Evolutionary conservation across 2,113 vertebrate species (phyloP).

Genomic region (Tympanuchus pallidicinctus): DNA sequence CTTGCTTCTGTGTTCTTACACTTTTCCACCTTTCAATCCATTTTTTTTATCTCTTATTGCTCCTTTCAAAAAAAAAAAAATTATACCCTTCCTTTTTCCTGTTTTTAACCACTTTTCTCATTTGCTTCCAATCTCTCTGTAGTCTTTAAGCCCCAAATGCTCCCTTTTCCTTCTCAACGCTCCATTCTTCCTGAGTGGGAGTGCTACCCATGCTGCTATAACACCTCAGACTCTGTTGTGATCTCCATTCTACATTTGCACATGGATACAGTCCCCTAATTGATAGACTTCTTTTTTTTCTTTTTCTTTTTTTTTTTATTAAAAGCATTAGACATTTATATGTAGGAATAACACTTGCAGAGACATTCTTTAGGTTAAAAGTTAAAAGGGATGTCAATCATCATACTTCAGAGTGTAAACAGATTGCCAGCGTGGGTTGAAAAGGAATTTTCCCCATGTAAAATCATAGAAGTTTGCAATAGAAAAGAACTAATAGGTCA

Average conservation of each 20-base stretch:
- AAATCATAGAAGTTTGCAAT: constrained; percentile 65
- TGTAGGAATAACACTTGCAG: constrained; percentile 75
- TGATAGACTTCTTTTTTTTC: constrained; percentile 15
- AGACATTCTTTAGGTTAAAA: constrained; percentile 75
- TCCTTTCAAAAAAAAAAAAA: neutral
- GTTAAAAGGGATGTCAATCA: constrained; percentile 79
- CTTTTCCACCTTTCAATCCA: neutral
- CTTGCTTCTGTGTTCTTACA: neutral
- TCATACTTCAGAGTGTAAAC: constrained; percentile 75
- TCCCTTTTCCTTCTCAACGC: constrained; percentile 52
- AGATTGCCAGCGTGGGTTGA: constrained; percentile 78
- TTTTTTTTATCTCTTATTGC: neutral
- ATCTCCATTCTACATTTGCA: constrained; percentile 68
- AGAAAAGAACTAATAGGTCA: constrained; percentile 71
- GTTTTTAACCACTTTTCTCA: neutral
- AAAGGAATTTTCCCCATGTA: constrained; percentile 74
- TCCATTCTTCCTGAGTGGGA: constrained; percentile 68
- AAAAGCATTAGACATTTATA: constrained; percentile 73
- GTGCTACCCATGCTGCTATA: constrained; percentile 70
- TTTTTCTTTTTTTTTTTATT: constrained; percentile 39
- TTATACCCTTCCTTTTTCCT: neutral
- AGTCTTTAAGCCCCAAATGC: constrained; percentile 57
- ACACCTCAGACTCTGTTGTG: constrained; percentile 73
- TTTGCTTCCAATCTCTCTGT: neutral
- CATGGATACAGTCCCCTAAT: constrained; percentile 71